Evolutionary conservation across 2,113 vertebrate species (phyloP), one percentile per base, ranked within the genome.

Genomic region (Nycticorax nycticorax): DNA sequence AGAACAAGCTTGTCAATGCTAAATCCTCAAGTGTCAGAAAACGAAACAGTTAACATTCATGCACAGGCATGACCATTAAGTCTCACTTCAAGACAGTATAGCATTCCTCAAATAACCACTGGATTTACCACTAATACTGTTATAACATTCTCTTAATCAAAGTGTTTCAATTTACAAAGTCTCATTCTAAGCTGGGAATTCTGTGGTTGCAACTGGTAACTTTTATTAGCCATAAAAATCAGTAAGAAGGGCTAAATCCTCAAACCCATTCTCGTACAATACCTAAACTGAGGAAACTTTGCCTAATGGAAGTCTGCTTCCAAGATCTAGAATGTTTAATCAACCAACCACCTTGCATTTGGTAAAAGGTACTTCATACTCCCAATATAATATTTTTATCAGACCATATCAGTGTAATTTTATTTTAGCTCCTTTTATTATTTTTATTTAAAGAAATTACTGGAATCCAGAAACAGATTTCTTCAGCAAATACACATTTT

Each of bases 401-500:
- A 88, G 37, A 82, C 12, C 53, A 14, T 20, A 33, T 39, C 64
- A 47, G 11, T 80, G 43, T n/a, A 37, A 79, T 74, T 85, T 92
- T 50, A 59, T 85, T 78, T 43, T 10, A 52, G 52, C 14, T 91
- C 78, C 12, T 77, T 50, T 50, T 81, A 53, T 30, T 26, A 33
- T 69, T 94, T 93, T 87, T 72, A 75, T 82, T 75, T 85, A 59
- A 88, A 88, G 47, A 77, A 91, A 88, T 67, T 74, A 28, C 64
- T 83, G 73, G 47, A 87, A 96, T 91, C 35, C 73, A 96, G 64
- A 94, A 79, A 55, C 19, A 52, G 67, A 81, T 84, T 93, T 92
- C 73, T 78, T 93, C 71, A 79, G 85, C 90, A 96, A 96, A 97
- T 63, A 93, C 84, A 80, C 89, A 82, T 94, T 96, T 98, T 85